Evolutionary conservation across 2,113 vertebrate genomes (phyloP).

Genomic region (Cynocephalus volans): DNA sequence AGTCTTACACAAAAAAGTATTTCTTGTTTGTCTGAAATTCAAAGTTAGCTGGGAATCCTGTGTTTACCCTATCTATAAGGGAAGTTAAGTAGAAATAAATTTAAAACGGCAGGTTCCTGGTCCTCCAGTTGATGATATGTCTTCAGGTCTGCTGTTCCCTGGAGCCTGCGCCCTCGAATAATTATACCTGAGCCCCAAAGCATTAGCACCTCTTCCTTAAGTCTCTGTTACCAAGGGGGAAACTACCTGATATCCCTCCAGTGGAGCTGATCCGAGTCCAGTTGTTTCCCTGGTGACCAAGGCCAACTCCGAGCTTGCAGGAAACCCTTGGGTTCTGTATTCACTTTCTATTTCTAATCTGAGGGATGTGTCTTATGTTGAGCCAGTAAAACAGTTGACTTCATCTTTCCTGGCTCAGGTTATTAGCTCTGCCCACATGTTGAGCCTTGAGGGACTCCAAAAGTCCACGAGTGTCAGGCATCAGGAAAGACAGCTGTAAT

Average conservation of each 20-base stretch:
- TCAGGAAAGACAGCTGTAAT: neutral
- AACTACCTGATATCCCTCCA: neutral
- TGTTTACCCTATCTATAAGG: slow-evolving; percentile 17
- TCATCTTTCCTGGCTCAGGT: slow-evolving; percentile 28
- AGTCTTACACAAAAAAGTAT: neutral
- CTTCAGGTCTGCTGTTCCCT: neutral
- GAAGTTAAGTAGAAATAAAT: neutral
- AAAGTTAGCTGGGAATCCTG: neutral
- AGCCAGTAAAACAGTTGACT: neutral
- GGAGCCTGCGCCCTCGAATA: neutral
- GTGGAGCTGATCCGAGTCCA: neutral
- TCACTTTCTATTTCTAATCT: neutral
- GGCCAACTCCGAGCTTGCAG: neutral
- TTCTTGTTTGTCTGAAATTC: slow-evolving; percentile 32
- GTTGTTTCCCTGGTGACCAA: neutral
- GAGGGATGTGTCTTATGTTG: neutral
- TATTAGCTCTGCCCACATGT: neutral
- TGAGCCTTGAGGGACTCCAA: neutral
- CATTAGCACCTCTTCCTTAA: neutral
- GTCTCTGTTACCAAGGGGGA: neutral
- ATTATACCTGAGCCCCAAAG: neutral
- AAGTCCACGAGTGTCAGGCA: neutral
- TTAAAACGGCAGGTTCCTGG: neutral
- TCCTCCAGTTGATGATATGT: neutral
- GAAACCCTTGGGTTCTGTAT: neutral